Percentiles rank a stretch among this genome's conserved stretches.
Conservation (phyloP, 2,888 invertebrate genomes). For the Netelia inedita region DNA sequence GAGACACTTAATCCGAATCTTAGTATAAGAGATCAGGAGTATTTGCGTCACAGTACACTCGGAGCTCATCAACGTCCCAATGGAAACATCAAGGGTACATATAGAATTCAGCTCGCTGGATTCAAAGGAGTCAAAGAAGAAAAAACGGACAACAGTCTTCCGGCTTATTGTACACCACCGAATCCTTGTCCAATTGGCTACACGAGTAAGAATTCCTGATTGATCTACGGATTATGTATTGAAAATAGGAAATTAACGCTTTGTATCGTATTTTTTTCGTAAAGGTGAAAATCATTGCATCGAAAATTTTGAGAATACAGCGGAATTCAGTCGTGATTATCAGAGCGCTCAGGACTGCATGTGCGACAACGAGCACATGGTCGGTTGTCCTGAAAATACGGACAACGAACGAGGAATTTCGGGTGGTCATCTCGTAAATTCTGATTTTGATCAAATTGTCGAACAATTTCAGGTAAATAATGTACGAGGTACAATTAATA, state of each 20-base stretch:
- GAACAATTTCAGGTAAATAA: constrained; percentile 86
- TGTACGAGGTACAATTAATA: constrained; percentile 5
- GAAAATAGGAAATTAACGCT: background rate
- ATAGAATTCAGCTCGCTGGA: constrained; percentile 82
- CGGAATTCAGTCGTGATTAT: constrained; percentile 97
- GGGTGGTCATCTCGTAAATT: constrained; percentile 84
- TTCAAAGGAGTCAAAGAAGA: constrained; percentile 90
- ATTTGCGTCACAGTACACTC: constrained; percentile 91
- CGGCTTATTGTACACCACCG: constrained; percentile 99
- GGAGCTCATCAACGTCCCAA: constrained; percentile 92
- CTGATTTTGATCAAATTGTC: constrained; percentile 90
- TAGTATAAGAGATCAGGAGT: constrained; percentile 94
- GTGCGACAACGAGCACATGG: constrained; percentile 99
- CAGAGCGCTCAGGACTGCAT: constrained; percentile 97
- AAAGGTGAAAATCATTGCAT: constrained; percentile 95
- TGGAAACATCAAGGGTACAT: constrained; percentile 83
- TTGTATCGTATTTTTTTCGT: constrained; percentile 45
- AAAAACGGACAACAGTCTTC: constrained; percentile 96
- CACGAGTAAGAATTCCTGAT: constrained; percentile 87
- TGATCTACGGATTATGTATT: background rate
- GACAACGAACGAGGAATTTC: constrained; percentile 80
- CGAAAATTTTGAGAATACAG: constrained; percentile 96
- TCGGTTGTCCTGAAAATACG: constrained; percentile 91
- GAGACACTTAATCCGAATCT: constrained; percentile 91
- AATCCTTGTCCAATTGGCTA: constrained; percentile 99